These are phyloP conservation scores for Brachionus paranguensis DNA, from an alignment of 1,140 invertebrate species.

Conservation along the genomic window DNA sequence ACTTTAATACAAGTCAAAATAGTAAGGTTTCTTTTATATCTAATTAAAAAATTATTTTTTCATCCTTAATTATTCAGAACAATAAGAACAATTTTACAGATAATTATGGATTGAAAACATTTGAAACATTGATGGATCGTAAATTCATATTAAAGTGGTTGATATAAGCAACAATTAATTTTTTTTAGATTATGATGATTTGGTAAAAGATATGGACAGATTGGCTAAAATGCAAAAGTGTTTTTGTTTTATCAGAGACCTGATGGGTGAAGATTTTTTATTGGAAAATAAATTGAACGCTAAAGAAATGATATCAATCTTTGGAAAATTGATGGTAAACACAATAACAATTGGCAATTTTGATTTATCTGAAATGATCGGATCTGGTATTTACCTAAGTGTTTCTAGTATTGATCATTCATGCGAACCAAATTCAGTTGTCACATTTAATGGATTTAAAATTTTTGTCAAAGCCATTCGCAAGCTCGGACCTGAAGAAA, in stretches of 20 bases:
- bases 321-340: constrained; percentile 12
- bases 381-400: constrained; percentile 31
- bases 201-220: constrained; percentile 4
- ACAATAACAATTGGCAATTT: background rate
- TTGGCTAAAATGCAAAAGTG: background rate
- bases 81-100: background rate
- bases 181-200: background rate
- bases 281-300: background rate
- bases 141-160: background rate
- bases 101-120: background rate
- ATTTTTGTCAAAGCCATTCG: background rate
- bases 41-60: background rate
- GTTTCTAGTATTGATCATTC: constrained; percentile 25
- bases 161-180: background rate
- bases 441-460: constrained; percentile 6
- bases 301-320: background rate
- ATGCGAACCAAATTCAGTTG: constrained; percentile 13
- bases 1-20: background rate
- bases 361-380: constrained; percentile 24
- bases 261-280: constrained; percentile 21
- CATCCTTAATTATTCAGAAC: background rate
- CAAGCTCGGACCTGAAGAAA: background rate
- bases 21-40: background rate
- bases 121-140: constrained; percentile 13
- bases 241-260: background rate